These are phyloP conservation scores for Vicugna pacos DNA, from an alignment of 2,113 vertebrate species.

Conservation along the genomic window DNA sequence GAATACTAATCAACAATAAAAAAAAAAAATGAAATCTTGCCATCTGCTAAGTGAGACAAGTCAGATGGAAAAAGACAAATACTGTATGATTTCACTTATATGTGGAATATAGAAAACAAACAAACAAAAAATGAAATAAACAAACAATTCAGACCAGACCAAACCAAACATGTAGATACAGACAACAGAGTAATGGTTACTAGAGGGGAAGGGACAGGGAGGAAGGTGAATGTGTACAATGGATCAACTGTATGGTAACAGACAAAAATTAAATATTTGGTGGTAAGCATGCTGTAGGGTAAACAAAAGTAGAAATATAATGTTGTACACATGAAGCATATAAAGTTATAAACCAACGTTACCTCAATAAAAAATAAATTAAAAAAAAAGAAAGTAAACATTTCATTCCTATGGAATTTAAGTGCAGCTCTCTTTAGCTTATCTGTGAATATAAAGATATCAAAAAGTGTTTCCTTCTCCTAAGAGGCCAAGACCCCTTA, in stretches of 20 bases:
- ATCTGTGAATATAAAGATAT: neutral
- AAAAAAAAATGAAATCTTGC: no score
- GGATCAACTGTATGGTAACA: neutral
- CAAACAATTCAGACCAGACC: no score
- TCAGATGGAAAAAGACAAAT: no score
- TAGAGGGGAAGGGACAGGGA: neutral
- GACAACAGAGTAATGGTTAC: neutral
- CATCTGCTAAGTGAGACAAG: no score
- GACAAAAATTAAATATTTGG: neutral
- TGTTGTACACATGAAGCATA: neutral
- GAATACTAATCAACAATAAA: no score
- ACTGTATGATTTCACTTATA: no score
- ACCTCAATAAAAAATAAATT: neutral
- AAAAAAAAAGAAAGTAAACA: neutral
- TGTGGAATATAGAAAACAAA: no score
- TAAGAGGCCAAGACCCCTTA: neutral
- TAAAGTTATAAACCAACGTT: neutral
- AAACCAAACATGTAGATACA: no score
- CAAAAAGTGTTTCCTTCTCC: neutral
- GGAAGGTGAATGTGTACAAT: neutral
- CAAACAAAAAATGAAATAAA: no score
- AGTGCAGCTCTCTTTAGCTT: neutral
- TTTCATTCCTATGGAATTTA: neutral
- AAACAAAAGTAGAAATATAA: neutral
- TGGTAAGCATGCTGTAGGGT: neutral